Evolutionary conservation across 2,888 invertebrate species (phyloP), one percentile per base, ranked within the genome.

Genomic region (Brachycybe producta): DNA sequence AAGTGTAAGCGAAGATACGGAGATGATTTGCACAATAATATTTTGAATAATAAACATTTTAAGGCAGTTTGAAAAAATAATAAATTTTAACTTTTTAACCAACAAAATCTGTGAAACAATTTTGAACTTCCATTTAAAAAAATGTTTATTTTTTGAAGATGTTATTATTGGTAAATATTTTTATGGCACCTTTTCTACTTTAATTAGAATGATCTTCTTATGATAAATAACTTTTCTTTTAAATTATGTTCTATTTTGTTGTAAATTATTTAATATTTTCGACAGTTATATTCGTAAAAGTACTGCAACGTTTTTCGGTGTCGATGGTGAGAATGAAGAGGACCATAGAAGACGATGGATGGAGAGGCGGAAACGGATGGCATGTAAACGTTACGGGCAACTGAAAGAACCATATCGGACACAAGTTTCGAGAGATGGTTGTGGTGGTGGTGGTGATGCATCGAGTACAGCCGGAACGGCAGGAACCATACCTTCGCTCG

Each of bases 231-330:
- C n/a, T n/a, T n/a, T n/a, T n/a, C n/a, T n/a, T 52, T 21, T 53
- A 53, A 55, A 61, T 49, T 40, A 61, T 61, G 56, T 62, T 63
- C 24, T 61, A 61, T 45, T 41, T 53, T 49, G 51, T 36, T 55
- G 57, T 35, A 54, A 74, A 85, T 56, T 84, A 87, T 58, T 79
- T 80, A 55, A 77, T 35, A 35, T n/a, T n/a, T n/a, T n/a, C n/a
- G n/a, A n/a, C 30, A 76, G 76, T 63, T 83, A 80, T 67, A 77
- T 86, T 62, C 82, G 78, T 64, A 75, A 78, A 58, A 84, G 84
- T 65, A 82, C 85, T 51, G 82, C 83, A 51, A 81, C 79, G 59
- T 87, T 87, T 70, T 86, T 88, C 66, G 87, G 86, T 19, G 80
- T 88, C 52, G 81, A 82, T 34, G 57, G 54, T 17, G 51, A 52